Conservation (phyloP, 1,140 invertebrate species). For the Nephila pilipes region DNA sequence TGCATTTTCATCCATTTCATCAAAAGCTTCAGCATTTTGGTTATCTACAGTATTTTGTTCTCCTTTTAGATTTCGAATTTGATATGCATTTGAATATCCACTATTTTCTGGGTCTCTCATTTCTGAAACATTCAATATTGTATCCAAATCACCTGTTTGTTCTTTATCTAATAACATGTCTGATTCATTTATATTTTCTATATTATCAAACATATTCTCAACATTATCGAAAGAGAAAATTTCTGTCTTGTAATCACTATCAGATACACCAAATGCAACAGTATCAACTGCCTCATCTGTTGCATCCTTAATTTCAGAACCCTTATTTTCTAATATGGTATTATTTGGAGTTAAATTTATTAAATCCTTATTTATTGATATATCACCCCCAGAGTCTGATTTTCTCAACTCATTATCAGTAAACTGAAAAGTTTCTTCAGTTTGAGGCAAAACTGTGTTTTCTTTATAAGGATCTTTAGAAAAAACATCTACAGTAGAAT, state of each 20-base stretch:
- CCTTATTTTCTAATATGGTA: neutral
- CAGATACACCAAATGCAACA: neutral
- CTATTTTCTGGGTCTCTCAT: neutral
- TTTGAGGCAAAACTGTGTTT: neutral
- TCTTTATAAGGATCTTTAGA: neutral
- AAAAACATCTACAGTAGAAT: neutral
- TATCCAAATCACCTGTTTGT: neutral
- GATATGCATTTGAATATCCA: slow-evolving; percentile 39
- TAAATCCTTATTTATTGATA: neutral
- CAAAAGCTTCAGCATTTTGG: neutral
- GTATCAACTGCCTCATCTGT: neutral
- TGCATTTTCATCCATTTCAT: slow-evolving; percentile 29
- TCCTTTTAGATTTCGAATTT: slow-evolving; percentile 58
- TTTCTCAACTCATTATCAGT: neutral
- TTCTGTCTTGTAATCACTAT: neutral
- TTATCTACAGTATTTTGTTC: slow-evolving; percentile 12
- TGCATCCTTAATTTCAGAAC: neutral
- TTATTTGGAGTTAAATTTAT: neutral
- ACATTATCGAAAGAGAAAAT: neutral
- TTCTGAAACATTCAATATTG: slow-evolving; percentile 2
- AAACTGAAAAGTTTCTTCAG: neutral
- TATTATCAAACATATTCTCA: neutral
- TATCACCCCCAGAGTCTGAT: neutral
- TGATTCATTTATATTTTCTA: neutral
- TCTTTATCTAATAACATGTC: neutral